These are phyloP conservation scores for Mylabris sibirica DNA, from an alignment of 2,888 invertebrate genomes.

Conservation along the genomic window DNA sequence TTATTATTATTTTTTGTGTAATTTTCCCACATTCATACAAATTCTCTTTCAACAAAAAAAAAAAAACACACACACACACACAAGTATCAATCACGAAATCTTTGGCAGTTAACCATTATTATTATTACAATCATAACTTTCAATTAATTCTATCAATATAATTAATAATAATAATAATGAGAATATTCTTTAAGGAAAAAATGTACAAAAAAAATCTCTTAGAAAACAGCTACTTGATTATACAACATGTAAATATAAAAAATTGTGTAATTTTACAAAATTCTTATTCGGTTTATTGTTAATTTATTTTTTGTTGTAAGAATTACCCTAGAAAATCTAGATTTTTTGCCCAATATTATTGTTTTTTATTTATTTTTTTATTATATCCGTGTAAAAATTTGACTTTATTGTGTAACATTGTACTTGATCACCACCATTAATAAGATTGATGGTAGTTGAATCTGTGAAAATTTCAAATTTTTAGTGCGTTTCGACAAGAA, in stretches of 20 bases:
- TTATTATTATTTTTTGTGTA: slow-evolving; percentile 34
- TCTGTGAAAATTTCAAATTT: not conserved
- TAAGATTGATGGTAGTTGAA: slow-evolving; percentile 21
- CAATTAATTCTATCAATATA: slow-evolving; percentile 1
- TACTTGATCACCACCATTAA: slow-evolving; percentile 29
- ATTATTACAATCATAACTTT: slow-evolving; percentile 29
- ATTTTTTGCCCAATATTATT: not conserved
- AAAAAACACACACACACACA: no score
- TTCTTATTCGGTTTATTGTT: no score
- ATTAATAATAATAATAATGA: slow-evolving; percentile 32
- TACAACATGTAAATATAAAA: slow-evolving; percentile 20
- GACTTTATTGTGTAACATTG: slow-evolving; percentile 35
- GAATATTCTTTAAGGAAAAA: slow-evolving; percentile 16
- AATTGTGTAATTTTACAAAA: slow-evolving; percentile 29
- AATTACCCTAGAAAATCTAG: slow-evolving; percentile 33
- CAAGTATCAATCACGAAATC: slow-evolving; percentile 46
- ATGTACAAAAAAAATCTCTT: slow-evolving; percentile 18
- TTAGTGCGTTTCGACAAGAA: slow-evolving; percentile 26
- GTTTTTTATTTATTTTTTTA: not conserved
- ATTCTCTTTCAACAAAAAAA: not conserved
- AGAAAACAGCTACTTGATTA: slow-evolving; percentile 34
- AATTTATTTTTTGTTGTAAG: slow-evolving; percentile 21
- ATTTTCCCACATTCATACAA: not conserved
- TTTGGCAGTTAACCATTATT: slow-evolving; percentile 51
- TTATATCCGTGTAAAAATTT: slow-evolving; percentile 18